These are phyloP conservation scores for Echeneis naucrates DNA, from an alignment of 2,797 vertebrate species.

Conservation along the genomic window DNA sequence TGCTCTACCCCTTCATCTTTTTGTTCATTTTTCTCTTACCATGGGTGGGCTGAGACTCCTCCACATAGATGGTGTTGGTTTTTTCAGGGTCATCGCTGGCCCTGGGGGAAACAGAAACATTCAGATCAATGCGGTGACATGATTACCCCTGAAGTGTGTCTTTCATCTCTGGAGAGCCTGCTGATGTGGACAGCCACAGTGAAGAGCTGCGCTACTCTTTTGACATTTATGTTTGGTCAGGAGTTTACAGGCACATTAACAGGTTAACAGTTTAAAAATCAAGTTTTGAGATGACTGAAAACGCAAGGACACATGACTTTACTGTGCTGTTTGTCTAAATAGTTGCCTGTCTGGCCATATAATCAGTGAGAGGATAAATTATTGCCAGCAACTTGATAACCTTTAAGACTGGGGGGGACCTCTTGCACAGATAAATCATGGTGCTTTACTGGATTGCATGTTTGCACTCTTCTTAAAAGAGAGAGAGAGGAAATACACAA, in stretches of 20 bases:
- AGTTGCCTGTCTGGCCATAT: slow-evolving; percentile 29
- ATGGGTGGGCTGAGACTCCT: slow-evolving; percentile 90
- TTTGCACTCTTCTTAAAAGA: slow-evolving; percentile 43
- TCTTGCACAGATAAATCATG: slow-evolving; percentile 45
- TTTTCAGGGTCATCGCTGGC: slow-evolving; percentile 93
- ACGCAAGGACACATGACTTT: neutral
- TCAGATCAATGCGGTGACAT: slow-evolving; percentile 63
- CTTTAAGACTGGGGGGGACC: slow-evolving; percentile 43
- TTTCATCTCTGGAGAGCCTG: slow-evolving; percentile 37
- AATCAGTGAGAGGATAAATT: slow-evolving; percentile 56
- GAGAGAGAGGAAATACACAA: slow-evolving; percentile 14
- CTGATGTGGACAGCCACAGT: slow-evolving; percentile 7
- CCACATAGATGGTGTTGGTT: slow-evolving; percentile 90
- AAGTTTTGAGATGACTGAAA: neutral
- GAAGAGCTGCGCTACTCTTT: slow-evolving; percentile 5
- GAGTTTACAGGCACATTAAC: slow-evolving; percentile 19
- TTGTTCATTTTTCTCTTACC: slow-evolving; percentile 83
- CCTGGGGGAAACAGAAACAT: slow-evolving; percentile 81
- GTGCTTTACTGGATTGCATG: slow-evolving; percentile 40
- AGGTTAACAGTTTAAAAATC: slow-evolving; percentile 5
- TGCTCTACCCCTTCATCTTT: neutral
- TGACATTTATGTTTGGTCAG: slow-evolving; percentile 21
- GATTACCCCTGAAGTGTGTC: slow-evolving; percentile 50
- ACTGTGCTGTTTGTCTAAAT: slow-evolving; percentile 33
- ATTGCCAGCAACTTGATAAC: slow-evolving; percentile 62